Evolutionary conservation across 1,140 invertebrate species (phyloP).

Genomic region (Halictus rubicundus): DNA sequence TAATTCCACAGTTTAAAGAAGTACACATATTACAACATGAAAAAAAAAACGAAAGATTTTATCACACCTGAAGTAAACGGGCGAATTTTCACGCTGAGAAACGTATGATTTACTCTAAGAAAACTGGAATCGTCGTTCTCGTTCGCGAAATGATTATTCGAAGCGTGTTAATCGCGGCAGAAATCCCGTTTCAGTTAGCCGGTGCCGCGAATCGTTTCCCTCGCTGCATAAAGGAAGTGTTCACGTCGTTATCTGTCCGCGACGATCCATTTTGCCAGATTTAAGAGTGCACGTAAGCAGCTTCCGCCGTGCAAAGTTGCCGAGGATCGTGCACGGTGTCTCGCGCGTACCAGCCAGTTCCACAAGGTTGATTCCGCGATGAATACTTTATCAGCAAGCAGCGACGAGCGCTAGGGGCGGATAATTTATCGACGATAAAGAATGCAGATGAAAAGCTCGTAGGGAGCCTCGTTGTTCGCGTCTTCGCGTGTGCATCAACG

Average conservation of each 20-base stretch:
- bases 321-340: constrained; percentile 1
- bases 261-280: not conserved
- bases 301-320: constrained; percentile 1
- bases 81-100: too few relatives aligned
- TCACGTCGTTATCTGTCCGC: not conserved
- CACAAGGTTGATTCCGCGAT: constrained; percentile 53
- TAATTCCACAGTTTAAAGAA: too few relatives aligned
- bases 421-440: constrained; percentile 59
- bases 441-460: constrained; percentile 50
- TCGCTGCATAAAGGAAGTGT: not conserved
- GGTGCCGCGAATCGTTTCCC: not conserved
- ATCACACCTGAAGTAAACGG: too few relatives aligned
- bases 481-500: not conserved
- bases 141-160: too few relatives aligned
- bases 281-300: not conserved
- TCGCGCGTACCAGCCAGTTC: not conserved
- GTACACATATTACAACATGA: too few relatives aligned
- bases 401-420: constrained; percentile 13
- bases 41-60: too few relatives aligned
- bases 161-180: not conserved
- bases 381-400: constrained; percentile 58
- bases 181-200: not conserved
- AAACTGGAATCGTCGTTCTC: not conserved
- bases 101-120: constrained; percentile 3
- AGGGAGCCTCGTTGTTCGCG: constrained; percentile 19